These are phyloP conservation scores for Micromys minutus DNA, from an alignment of 2,113 vertebrate genomes.

Conservation along the genomic window DNA sequence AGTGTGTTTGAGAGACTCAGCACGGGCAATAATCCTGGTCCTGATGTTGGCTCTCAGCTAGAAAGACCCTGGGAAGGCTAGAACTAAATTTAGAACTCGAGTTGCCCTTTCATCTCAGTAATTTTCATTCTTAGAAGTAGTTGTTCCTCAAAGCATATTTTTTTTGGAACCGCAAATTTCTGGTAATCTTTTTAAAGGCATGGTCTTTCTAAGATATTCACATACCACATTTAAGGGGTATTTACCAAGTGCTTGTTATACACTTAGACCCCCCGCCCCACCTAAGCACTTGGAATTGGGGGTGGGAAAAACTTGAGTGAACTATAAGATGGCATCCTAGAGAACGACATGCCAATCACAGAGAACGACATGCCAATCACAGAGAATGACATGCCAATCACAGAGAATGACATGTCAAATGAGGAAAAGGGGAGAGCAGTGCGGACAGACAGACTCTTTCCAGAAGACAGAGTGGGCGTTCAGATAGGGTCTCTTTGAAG, in stretches of 20 bases:
- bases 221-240: neutral
- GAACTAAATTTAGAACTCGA: neutral
- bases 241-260: neutral
- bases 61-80: neutral
- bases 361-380: neutral
- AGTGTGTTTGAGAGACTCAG: neutral
- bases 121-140: neutral
- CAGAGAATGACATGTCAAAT: neutral
- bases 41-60: neutral
- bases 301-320: neutral
- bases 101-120: neutral
- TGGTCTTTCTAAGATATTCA: neutral
- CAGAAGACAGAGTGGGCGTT: neutral
- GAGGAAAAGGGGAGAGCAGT: neutral
- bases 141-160: neutral
- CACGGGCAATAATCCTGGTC: neutral
- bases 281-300: neutral
- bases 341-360: neutral
- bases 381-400: neutral
- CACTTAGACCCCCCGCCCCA: neutral
- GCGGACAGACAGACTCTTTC: neutral
- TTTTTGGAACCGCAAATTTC: neutral
- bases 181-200: constrained; percentile 23
- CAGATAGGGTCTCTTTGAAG: neutral
- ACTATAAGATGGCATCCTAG: neutral